Conservation (phyloP, 2,888 invertebrate genomes). For the Pomacea canaliculata region DNA sequence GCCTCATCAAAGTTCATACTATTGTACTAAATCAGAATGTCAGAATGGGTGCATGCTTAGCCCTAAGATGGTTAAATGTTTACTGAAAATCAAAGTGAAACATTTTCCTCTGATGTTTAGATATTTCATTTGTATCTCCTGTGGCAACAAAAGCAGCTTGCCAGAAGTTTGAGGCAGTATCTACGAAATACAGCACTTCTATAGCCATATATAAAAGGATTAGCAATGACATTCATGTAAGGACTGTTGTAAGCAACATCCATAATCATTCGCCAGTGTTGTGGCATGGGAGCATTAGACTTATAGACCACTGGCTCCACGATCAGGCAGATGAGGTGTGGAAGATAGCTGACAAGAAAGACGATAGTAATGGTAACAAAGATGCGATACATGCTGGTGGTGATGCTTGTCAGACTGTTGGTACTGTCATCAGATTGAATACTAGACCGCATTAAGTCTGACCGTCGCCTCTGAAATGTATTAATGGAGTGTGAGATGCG, state of each 20-base stretch:
- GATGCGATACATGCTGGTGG: slow-evolving; percentile 29
- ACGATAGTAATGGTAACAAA: slow-evolving; percentile 29
- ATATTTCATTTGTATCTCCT: not conserved
- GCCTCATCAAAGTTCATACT: no score
- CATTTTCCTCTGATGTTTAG: no score
- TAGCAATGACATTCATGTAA: slow-evolving; percentile 30
- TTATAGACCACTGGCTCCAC: slow-evolving; percentile 11
- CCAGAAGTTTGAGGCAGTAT: slow-evolving; percentile 22
- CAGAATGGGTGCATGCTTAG: no score
- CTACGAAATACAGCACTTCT: slow-evolving; percentile 28
- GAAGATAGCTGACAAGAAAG: slow-evolving; percentile 33
- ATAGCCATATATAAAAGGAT: slow-evolving; percentile 35
- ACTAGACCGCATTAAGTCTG: slow-evolving; percentile 6
- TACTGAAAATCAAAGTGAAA: no score
- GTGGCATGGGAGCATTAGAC: slow-evolving; percentile 19
- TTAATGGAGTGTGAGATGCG: slow-evolving; percentile 22
- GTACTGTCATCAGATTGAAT: not conserved
- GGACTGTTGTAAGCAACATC: slow-evolving; percentile 35
- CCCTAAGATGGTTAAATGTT: no score
- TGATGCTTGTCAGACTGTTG: not conserved
- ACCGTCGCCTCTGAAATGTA: slow-evolving; percentile 20
- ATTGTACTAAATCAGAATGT: no score
- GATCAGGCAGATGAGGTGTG: slow-evolving; percentile 31
- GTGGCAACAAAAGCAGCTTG: slow-evolving; percentile 4
- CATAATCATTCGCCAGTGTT: slow-evolving; percentile 15